Percentiles rank a stretch among this genome's conserved stretches.
Evolutionary conservation across 2,113 vertebrate genomes (phyloP).

Genomic region (Fukomys damarensis): DNA sequence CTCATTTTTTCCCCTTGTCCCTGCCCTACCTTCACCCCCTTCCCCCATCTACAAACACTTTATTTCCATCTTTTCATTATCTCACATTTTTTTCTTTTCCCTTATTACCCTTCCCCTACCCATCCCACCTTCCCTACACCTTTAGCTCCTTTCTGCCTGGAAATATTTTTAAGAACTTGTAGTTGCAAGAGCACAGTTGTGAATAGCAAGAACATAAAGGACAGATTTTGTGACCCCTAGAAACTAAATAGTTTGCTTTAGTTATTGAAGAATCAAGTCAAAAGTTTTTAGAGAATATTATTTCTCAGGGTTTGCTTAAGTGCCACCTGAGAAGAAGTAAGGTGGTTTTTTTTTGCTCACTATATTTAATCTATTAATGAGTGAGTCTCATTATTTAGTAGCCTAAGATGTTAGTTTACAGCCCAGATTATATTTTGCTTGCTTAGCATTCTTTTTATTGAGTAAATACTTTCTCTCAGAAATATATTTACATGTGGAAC

Average conservation of each 20-base stretch:
- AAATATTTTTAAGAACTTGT: conserved; percentile 74
- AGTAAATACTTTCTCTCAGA: conserved; percentile 38
- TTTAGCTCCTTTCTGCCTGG: too few species aligned
- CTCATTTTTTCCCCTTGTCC: too few species aligned
- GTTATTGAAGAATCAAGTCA: conserved; percentile 48
- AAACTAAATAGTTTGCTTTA: conserved; percentile 38
- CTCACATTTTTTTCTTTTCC: too few species aligned
- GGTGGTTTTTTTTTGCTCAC: not conserved
- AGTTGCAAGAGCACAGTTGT: conserved; percentile 49
- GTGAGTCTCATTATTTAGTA: not conserved
- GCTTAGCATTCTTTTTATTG: conserved; percentile 5
- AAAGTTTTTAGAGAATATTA: not conserved
- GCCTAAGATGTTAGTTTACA: not conserved
- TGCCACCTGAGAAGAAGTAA: conserved; percentile 53
- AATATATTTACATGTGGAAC: not conserved
- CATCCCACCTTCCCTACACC: too few species aligned
- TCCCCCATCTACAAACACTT: too few species aligned
- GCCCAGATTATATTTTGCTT: conserved; percentile 16
- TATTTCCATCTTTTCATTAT: too few species aligned
- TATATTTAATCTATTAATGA: conserved; percentile 29
- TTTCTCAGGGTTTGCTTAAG: not conserved
- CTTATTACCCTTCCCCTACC: too few species aligned
- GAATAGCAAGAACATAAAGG: conserved; percentile 42
- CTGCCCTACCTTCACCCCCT: too few species aligned
- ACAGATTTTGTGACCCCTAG: conserved; percentile 42